phyloP scores from a whole-genome alignment of 2,113 vertebrate species.

The Laticauda colubrina region DNA sequence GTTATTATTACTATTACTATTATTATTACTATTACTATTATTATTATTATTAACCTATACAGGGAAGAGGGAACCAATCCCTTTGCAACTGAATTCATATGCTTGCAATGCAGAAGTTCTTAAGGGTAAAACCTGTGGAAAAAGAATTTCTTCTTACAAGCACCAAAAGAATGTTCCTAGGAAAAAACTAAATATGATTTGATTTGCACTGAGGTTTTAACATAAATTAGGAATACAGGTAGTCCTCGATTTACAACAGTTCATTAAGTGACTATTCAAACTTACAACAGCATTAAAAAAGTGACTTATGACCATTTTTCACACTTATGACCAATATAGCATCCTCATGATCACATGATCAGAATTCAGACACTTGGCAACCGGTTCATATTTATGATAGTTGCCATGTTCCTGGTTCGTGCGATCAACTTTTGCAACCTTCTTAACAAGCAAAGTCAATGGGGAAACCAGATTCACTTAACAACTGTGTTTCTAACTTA shows the following conservation, averaged over 20 bases:
- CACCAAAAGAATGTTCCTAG: constrained; percentile 9
- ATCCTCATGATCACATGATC: neutral
- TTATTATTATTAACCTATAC: neutral
- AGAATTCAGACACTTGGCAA: neutral
- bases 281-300: neutral
- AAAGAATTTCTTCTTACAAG: neutral
- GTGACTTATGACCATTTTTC: neutral
- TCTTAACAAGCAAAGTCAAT: neutral
- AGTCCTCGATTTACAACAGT: neutral
- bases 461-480: neutral
- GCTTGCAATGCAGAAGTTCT: neutral
- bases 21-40: neutral
- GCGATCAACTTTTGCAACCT: neutral
- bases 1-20: neutral
- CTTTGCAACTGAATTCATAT: neutral
- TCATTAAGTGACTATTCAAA: neutral
- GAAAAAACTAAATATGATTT: constrained; percentile 5
- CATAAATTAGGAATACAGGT: constrained; percentile 7
- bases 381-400: neutral
- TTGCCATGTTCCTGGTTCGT: neutral
- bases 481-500: neutral
- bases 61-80: neutral
- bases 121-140: neutral
- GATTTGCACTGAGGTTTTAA: constrained; percentile 34
- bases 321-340: neutral